Conservation (phyloP, 2,888 invertebrate species). For the Heliothis peltigera region DNA sequence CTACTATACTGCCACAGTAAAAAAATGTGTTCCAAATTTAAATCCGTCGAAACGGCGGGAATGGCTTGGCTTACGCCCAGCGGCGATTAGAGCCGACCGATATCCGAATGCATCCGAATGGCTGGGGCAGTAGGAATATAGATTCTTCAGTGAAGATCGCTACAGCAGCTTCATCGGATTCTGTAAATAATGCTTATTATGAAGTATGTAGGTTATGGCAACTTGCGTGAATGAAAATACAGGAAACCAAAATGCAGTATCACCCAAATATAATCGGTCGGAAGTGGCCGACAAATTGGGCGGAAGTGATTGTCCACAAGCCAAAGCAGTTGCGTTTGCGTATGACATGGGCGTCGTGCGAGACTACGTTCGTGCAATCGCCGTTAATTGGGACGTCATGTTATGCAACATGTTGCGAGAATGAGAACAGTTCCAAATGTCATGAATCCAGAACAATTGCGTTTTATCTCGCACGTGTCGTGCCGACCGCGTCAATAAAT, state of each 20-base stretch:
- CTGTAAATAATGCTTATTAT: conserved; percentile 14
- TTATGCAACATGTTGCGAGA: conserved; percentile 68
- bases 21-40: conserved; percentile 87
- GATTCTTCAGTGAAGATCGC: conserved; percentile 51
- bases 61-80: conserved; percentile 87
- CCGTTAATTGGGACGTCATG: conserved; percentile 64
- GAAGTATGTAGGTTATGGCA: conserved; percentile 31
- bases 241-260: conserved; percentile 68
- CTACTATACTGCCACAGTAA: conserved; percentile 79
- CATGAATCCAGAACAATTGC: conserved; percentile 68
- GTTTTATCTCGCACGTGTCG: conserved; percentile 59
- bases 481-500: conserved; percentile 50
- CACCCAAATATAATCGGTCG: conserved; percentile 67
- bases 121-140: conserved; percentile 65
- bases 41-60: conserved; percentile 84
- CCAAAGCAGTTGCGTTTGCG: conserved; percentile 63
- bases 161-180: conserved; percentile 16
- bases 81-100: conserved; percentile 75
- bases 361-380: conserved; percentile 64
- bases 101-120: conserved; percentile 76
- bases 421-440: conserved; percentile 65
- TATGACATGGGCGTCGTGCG: conserved; percentile 66
- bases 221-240: conserved; percentile 49
- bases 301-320: conserved; percentile 78
- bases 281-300: conserved; percentile 72